Base-by-base conservation (phyloP, 2,888 invertebrate genomes). In the Tridacna crocea region DNA sequence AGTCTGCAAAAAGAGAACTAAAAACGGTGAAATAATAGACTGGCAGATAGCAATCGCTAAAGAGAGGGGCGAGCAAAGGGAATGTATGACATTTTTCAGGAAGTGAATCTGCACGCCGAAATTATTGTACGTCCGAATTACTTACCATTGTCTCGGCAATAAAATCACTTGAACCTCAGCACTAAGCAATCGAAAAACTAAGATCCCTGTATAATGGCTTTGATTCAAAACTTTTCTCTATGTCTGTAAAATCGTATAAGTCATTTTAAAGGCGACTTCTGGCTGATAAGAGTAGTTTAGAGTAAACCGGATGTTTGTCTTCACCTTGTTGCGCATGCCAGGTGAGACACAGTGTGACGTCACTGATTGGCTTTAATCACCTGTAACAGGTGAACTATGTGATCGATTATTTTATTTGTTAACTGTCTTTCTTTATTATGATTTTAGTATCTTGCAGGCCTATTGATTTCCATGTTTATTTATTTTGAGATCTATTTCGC, bases 361-460 rank as follows among this genome's bases (percentile, higher is more conserved):
- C 70, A 70, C 70, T 51, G 51, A 70, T 51, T 70, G 51, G 51
- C 51, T 70, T 51, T 22, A 51, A 70, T 70, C 51, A 70, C 70
- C 70, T 70, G 48, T 19, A 51, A 70, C 70, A 70, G 70, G 70
- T 70, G 47, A 70, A 17, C 22, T 6, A 46, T 19, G 46, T 24
- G 70, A 70, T 70, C 70, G 70, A 70, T 70, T n/a, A 6, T 36
- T 10, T 26, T 15, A 17, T 36, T 15, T 36, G 1, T 22, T 13
- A 36, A 66, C 15, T 66, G 27, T 19, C 27, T 19, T 66, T 2
- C n/a, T 12, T 26, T 26, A 66, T 36, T 17, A 36, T 27, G n/a
- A 36, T 66, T 19, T 66, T 17, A 36, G 24, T 66, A 27, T 36
- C 24, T 66, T 36, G 12, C 8, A 22, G 10, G 1, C 24, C 24